Conservation (phyloP, 2,113 vertebrate genomes). For the Oriolus oriolus region DNA sequence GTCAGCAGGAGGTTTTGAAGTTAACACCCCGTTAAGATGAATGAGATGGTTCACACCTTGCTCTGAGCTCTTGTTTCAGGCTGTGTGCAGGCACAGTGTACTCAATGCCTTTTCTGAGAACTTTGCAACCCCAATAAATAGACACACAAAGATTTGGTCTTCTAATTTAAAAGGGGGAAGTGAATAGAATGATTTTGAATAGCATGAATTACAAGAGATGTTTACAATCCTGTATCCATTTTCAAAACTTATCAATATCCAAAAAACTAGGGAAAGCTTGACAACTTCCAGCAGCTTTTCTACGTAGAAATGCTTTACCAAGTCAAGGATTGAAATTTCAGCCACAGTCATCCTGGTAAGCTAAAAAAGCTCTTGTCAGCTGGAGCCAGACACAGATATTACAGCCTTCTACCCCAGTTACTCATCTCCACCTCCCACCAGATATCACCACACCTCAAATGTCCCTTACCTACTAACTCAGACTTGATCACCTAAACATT, state of each 20-base stretch:
- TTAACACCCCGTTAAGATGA: constrained; percentile 7
- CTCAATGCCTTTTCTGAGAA: not conserved
- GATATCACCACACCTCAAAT: not conserved
- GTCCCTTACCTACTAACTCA: not conserved
- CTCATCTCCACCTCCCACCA: not conserved
- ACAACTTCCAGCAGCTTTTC: not conserved
- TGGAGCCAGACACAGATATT: not conserved
- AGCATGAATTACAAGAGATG: not conserved
- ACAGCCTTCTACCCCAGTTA: not conserved
- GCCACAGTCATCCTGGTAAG: not conserved
- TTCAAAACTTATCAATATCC: not conserved
- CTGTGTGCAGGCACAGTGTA: not conserved
- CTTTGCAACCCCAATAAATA: not conserved
- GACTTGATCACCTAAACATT: not conserved
- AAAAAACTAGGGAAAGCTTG: not conserved
- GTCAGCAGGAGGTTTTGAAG: not conserved
- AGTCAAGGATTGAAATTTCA: not conserved
- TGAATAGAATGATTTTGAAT: not conserved
- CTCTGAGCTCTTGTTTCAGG: constrained; percentile 1
- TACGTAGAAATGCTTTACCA: not conserved
- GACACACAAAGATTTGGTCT: not conserved
- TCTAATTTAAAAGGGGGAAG: not conserved
- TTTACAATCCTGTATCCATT: not conserved
- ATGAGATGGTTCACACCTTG: constrained; percentile 30
- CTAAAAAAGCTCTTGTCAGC: not conserved